Base-by-base conservation (phyloP, 2,888 invertebrate genomes). In the Erebia palarica region DNA sequence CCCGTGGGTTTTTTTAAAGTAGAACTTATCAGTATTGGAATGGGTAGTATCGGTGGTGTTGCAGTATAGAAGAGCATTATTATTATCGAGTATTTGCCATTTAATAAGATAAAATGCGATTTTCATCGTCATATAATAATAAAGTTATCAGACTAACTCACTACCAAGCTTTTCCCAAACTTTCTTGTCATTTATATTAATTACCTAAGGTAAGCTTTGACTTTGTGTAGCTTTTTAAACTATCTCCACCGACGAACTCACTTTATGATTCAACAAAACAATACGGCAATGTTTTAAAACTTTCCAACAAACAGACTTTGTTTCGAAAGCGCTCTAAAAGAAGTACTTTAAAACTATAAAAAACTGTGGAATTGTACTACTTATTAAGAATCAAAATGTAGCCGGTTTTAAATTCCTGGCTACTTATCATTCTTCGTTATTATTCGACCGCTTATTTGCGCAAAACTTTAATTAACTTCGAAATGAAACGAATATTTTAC, bases 391-490 rank as follows among this genome's bases (percentile, higher is more conserved):
- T 61, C 13, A 61, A 61, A 61, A 61, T 47, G 47, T 21, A 61
- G 61, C 61, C 13, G 11, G 44, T 61, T 61, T 47, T 47, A 47
- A 47, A 61, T 18, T 18, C 61, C 47, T 18, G 18, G 13, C 61
- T 61, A 9, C 47, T 61, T 61, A 61, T 61, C 47, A 61, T 61
- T 47, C 47, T 47, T 61, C 18, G 61, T 61, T 61, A 61, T 61
- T 61, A 61, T 61, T 18, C 61, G 18, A 61, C 61, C 47, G 61
- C 61, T 61, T 47, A 61, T 61, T 61, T 61, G 18, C 61, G 61
- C 47, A 47, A 44, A 61, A 61, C 61, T 61, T 61, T 61, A 61
- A 47, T 61, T 18, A 61, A 47, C 61, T 61, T 47, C 61, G 61
- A 61, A 61, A 61, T 61, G 61, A 47, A 47, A 61, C 47, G 61